phyloP scores from a whole-genome alignment of 1,140 invertebrate species.

The Penaeus chinensis region DNA sequence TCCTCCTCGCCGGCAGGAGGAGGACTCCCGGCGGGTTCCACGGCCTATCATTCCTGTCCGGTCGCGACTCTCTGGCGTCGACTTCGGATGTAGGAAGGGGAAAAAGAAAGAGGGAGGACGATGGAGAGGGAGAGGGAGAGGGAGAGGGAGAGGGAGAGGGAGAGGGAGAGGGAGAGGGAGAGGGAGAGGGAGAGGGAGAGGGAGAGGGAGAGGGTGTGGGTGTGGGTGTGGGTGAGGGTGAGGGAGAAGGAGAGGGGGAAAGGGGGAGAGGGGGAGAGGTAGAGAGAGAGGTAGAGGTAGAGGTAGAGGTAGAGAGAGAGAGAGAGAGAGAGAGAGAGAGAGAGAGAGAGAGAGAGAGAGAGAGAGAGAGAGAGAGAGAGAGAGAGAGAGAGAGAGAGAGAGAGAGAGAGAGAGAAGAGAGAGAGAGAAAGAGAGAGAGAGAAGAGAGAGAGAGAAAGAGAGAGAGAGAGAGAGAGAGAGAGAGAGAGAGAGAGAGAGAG shows the following conservation, averaged over 20 bases:
- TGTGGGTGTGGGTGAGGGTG: neutral
- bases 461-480: too few relatives aligned
- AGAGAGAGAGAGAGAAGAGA: neutral
- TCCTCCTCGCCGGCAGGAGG: too few relatives aligned
- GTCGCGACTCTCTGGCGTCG: too few relatives aligned
- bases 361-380: constrained; percentile 15
- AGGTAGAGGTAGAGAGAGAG: too few relatives aligned
- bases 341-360: neutral
- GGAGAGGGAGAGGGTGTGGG: neutral
- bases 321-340: too few relatives aligned
- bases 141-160: neutral
- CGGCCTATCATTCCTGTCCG: too few relatives aligned
- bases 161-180: neutral
- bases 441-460: neutral
- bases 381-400: constrained; percentile 16
- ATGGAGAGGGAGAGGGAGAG: too few relatives aligned
- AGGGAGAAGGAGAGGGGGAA: neutral
- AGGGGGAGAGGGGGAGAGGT: neutral
- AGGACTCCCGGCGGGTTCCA: too few relatives aligned
- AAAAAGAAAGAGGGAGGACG: too few relatives aligned
- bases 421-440: neutral
- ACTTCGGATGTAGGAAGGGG: too few relatives aligned
- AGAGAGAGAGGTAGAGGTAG: too few relatives aligned
- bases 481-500: too few relatives aligned
- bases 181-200: constrained; percentile 10